Percentiles rank a stretch among this genome's conserved stretches.
Evolutionary conservation across 2,113 vertebrate genomes (phyloP).

Genomic region (Alaudala cheleensis): DNA sequence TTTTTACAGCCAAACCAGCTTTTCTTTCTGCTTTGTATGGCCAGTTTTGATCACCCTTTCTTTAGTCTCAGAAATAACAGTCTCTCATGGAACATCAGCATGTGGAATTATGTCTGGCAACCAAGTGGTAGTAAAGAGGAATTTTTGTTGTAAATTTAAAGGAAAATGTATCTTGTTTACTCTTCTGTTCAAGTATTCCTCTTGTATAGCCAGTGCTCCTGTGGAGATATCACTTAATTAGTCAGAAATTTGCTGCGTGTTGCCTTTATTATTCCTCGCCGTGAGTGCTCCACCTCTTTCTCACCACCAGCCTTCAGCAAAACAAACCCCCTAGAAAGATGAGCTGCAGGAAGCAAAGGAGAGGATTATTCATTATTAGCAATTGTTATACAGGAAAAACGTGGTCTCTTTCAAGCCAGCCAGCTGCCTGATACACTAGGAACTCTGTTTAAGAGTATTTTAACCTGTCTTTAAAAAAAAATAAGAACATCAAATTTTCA

Average conservation of each 20-base stretch:
- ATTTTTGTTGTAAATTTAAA: background rate
- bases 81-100: background rate
- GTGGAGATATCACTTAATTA: constrained; percentile 54
- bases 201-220: background rate
- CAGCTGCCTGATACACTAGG: background rate
- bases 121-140: background rate
- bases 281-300: constrained; percentile 40
- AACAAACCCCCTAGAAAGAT: constrained; percentile 43
- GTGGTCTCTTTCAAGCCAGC: background rate
- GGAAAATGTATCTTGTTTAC: background rate
- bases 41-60: background rate
- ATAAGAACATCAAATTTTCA: background rate
- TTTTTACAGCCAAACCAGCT: background rate
- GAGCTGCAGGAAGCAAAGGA: constrained; percentile 17
- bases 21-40: background rate
- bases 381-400: constrained; percentile 2
- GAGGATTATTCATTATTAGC: constrained; percentile 47
- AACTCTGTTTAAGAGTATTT: background rate
- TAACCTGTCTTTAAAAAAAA: background rate
- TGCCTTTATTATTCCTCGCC: constrained; percentile 44
- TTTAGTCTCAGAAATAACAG: background rate
- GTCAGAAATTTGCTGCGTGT: constrained; percentile 47
- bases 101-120: background rate
- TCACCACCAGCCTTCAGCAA: constrained; percentile 41
- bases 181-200: constrained; percentile 6